Percentiles rank a stretch among this genome's conserved stretches.
Evolutionary conservation across 2,888 invertebrate species (phyloP).

Genomic region (Cheilosia pagana): DNA sequence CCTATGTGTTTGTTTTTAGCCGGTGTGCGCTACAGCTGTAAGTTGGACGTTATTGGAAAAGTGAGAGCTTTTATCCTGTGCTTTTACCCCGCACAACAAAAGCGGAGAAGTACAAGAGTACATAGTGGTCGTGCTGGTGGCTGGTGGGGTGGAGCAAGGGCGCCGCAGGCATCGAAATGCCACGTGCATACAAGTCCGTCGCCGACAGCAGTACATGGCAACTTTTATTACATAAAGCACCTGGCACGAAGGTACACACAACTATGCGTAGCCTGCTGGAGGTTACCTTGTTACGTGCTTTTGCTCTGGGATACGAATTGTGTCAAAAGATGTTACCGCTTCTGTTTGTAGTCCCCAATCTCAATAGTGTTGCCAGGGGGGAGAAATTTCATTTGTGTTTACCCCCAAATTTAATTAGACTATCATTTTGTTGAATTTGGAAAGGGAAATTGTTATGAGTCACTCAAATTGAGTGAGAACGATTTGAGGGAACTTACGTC

Average conservation of each 20-base stretch:
- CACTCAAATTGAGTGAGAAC: no score
- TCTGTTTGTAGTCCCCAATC: no score
- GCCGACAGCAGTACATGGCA: slow-evolving; percentile 7
- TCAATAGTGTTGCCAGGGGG: no score
- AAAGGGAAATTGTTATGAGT: no score
- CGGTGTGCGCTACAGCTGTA: slow-evolving; percentile 12
- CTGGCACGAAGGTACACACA: slow-evolving; percentile 20
- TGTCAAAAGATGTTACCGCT: no score
- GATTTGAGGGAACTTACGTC: no score
- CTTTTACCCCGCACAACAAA: slow-evolving; percentile 22
- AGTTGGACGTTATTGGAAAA: background rate
- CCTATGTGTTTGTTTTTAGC: slow-evolving; percentile 30
- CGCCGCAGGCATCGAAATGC: slow-evolving; percentile 11
- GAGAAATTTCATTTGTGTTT: no score
- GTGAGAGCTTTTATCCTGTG: slow-evolving; percentile 34
- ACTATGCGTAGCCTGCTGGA: slow-evolving; percentile 20
- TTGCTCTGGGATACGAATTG: no score
- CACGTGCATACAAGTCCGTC: slow-evolving; percentile 39
- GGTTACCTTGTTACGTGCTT: background rate
- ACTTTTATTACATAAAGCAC: slow-evolving; percentile 41
- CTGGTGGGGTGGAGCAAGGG: background rate
- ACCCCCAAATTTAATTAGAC: no score
- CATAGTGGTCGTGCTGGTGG: no score
- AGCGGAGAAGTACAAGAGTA: background rate
- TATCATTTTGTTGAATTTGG: no score